A percentile compares a stretch with the other conserved stretches of the same genome.
These are phyloP conservation scores for Bombus impatiens DNA, from an alignment of 1,140 invertebrate genomes.

Conservation along the genomic window DNA sequence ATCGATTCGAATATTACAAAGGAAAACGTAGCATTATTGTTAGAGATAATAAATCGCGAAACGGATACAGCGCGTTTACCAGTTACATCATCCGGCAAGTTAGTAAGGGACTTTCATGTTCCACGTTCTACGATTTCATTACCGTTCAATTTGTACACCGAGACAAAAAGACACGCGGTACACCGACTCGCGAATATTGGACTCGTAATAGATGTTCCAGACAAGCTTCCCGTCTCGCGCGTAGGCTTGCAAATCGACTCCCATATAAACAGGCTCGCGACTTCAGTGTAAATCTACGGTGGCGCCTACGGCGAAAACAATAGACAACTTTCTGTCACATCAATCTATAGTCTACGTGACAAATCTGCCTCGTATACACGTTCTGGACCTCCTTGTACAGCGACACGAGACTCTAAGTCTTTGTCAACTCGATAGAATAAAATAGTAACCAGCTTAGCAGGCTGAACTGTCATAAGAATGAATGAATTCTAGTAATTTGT, in stretches of 20 bases:
- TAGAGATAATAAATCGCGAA: constrained; percentile 6
- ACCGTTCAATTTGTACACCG: constrained; percentile 7
- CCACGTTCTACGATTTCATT: constrained; percentile 1
- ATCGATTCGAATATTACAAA: background rate
- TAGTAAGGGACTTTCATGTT: constrained; percentile 13
- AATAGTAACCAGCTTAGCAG: background rate
- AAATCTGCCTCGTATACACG: constrained; percentile 2
- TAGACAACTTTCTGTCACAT: constrained; percentile 41
- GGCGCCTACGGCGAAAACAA: constrained; percentile 43
- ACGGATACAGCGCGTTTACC: background rate
- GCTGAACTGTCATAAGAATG: background rate
- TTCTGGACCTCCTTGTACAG: background rate
- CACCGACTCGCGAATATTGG: constrained; percentile 2
- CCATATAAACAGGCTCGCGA: background rate
- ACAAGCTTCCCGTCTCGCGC: constrained; percentile 17
- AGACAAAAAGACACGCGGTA: background rate
- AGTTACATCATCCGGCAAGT: background rate
- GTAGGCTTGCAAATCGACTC: constrained; percentile 27
- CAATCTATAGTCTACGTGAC: constrained; percentile 7
- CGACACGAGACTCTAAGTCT: background rate
- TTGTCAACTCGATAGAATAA: background rate
- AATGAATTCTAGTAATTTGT: background rate
- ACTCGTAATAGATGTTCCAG: constrained; percentile 26
- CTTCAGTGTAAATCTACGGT: constrained; percentile 26
- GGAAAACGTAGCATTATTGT: background rate